phyloP scores from a whole-genome alignment of 2,113 vertebrate species.

The Coracopsis vasa region DNA sequence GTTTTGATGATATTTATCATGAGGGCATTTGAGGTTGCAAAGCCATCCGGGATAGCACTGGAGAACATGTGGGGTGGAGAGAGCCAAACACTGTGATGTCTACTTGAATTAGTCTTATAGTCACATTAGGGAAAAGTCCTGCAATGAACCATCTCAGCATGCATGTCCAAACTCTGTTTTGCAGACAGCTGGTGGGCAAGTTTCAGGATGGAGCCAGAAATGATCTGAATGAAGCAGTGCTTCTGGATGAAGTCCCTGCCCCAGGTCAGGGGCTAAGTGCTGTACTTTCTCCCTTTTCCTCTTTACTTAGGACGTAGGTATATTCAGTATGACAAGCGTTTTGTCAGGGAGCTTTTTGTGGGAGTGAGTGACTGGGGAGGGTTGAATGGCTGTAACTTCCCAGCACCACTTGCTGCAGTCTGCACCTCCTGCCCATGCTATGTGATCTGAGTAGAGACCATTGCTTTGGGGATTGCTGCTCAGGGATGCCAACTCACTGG shows the following conservation, averaged over 20 bases:
- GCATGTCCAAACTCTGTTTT: neutral
- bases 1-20: neutral
- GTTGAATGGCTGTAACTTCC: neutral
- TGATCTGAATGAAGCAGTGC: neutral
- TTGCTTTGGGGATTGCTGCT: neutral
- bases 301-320: neutral
- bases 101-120: neutral
- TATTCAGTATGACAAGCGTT: neutral
- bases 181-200: neutral
- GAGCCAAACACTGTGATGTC: fast-evolving
- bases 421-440: neutral
- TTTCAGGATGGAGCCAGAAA: neutral
- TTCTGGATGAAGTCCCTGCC: neutral
- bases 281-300: neutral
- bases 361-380: neutral
- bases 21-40: neutral
- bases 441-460: neutral
- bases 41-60: neutral
- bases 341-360: neutral
- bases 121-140: neutral
- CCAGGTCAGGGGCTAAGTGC: neutral
- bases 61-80: neutral
- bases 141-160: neutral
- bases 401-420: neutral
- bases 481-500: neutral